Conservation (phyloP, 2,888 invertebrate species). For the Pollenia angustigena region DNA sequence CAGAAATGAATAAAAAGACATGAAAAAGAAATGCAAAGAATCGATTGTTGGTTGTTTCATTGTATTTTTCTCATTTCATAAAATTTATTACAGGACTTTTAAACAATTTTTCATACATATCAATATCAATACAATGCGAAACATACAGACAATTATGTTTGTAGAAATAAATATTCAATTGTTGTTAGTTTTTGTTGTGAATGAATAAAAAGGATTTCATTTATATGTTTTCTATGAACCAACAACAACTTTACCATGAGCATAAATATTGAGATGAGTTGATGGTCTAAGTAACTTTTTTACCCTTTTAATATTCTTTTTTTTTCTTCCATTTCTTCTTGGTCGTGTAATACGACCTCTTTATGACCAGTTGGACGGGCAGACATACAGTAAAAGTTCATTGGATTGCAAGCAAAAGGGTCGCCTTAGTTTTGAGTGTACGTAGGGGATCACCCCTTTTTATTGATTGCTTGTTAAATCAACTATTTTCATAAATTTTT, state of each 20-base stretch:
- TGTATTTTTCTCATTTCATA: conserved; percentile 69
- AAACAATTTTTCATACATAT: conserved; percentile 47
- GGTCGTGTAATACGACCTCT: conserved; percentile 69
- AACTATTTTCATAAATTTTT: conserved; percentile 49
- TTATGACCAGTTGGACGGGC: conserved; percentile 61
- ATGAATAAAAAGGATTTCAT: conserved; percentile 66
- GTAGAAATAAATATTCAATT: conserved; percentile 67
- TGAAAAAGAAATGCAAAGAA: conserved; percentile 59
- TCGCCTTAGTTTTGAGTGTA: conserved; percentile 32
- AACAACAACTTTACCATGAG: conserved; percentile 64
- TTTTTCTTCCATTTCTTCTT: not conserved
- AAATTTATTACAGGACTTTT: conserved; percentile 75
- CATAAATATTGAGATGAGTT: conserved; percentile 72
- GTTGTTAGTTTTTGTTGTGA: conserved; percentile 59
- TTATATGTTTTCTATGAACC: conserved; percentile 71
- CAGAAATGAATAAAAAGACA: conserved; percentile 55
- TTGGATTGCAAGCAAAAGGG: conserved; percentile 36
- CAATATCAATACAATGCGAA: conserved; percentile 15
- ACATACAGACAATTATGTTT: not conserved
- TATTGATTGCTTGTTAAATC: conserved; percentile 62
- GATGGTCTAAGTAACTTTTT: conserved; percentile 59
- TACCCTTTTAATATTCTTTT: conserved; percentile 39
- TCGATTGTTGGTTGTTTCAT: conserved; percentile 44
- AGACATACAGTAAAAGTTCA: not conserved
- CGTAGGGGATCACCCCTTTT: conserved; percentile 64